Evolutionary conservation across 64 coral and sea anemone genomes (phyloP).

Genomic region (Astreopora myriophthalma): DNA sequence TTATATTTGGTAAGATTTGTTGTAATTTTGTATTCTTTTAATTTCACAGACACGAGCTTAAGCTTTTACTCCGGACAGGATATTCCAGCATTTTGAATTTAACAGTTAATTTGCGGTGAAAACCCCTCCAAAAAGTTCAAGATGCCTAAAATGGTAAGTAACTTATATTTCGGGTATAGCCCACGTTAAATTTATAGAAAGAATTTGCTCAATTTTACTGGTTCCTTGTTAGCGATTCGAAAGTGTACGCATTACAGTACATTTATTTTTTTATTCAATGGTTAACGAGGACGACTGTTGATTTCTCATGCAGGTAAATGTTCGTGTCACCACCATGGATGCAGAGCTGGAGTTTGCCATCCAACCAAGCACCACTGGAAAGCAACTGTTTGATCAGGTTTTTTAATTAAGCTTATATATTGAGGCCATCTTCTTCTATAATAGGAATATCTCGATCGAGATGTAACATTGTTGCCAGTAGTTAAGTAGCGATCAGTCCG

Average conservation of each 20-base stretch:
- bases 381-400: slow-evolving; percentile 98
- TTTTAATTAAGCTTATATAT: too few relatives aligned
- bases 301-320: slow-evolving; percentile 72
- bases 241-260: too few relatives aligned
- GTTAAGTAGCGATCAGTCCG: neutral
- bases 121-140: slow-evolving; percentile 13
- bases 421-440: too few relatives aligned
- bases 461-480: neutral
- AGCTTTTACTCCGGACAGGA: neutral
- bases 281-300: neutral
- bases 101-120: slow-evolving; percentile 5
- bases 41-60: neutral
- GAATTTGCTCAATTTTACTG: neutral
- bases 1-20: neutral
- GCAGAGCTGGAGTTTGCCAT: slow-evolving; percentile 97
- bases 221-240: neutral
- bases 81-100: neutral
- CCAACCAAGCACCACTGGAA: slow-evolving; percentile 93
- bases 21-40: neutral
- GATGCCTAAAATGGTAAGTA: slow-evolving; percentile 89
- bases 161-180: neutral
- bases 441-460: neutral
- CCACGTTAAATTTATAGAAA: neutral
- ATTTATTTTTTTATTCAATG: neutral
- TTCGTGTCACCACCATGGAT: slow-evolving; percentile 91